phyloP scores from a whole-genome alignment of 2,888 invertebrate genomes.

The Gortyna flavago region DNA sequence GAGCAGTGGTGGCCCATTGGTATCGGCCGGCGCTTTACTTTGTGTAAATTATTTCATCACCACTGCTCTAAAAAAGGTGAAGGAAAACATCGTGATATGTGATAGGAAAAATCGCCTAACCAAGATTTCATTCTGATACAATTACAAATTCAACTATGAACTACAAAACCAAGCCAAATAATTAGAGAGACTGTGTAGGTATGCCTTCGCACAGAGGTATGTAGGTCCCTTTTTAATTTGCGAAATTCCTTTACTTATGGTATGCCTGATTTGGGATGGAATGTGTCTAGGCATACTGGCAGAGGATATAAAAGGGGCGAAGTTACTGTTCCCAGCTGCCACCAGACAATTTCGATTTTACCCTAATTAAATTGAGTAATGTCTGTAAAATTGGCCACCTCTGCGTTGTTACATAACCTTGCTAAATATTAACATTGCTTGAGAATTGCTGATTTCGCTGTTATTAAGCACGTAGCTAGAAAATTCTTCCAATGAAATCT shows the following conservation, averaged over 20 bases:
- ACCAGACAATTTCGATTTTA: conserved; percentile 34
- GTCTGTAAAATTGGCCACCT: conserved; percentile 32
- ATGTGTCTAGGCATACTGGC: conserved; percentile 46
- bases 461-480: neutral
- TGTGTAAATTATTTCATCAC: too few species aligned
- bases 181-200: neutral
- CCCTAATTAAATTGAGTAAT: conserved; percentile 57
- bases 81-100: too few species aligned
- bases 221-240: conserved; percentile 50
- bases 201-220: neutral
- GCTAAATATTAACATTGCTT: conserved; percentile 21
- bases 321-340: conserved; percentile 21
- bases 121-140: neutral
- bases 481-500: neutral
- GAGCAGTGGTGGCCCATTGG: too few species aligned
- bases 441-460: neutral
- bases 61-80: too few species aligned
- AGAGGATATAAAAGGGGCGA: conserved; percentile 35
- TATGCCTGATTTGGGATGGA: conserved; percentile 57
- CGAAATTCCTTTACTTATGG: conserved; percentile 58
- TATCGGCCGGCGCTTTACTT: too few species aligned
- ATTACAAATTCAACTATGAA: neutral
- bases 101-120: too few species aligned
- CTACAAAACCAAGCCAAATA: conserved; percentile 13
- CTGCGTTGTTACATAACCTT: conserved; percentile 10